Conservation (phyloP, 2,888 invertebrate species). For the Barypeithes pellucidus region DNA sequence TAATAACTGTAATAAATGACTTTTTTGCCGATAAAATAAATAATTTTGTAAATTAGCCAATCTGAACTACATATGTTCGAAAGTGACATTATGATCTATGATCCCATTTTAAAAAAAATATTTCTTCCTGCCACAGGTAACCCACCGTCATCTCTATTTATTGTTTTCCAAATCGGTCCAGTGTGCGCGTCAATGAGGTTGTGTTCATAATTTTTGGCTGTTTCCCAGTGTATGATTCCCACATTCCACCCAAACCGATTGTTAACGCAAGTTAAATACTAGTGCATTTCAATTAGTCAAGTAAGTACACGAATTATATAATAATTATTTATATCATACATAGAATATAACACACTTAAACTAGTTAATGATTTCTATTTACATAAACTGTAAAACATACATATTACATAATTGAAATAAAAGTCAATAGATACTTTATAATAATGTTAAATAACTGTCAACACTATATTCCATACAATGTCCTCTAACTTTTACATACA, state of each 20-base stretch:
- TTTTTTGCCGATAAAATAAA: neutral
- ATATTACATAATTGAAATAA: too few relatives aligned
- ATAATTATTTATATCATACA: neutral
- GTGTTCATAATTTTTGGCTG: conserved; percentile 47
- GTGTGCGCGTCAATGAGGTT: conserved; percentile 20
- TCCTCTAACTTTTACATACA: too few relatives aligned
- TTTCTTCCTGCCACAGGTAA: neutral
- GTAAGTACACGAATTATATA: conserved; percentile 41
- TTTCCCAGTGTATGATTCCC: conserved; percentile 29
- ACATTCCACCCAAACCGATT: conserved; percentile 39
- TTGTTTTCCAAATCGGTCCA: conserved; percentile 39
- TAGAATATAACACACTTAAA: too few relatives aligned
- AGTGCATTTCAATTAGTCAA: conserved; percentile 42
- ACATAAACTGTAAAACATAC: too few relatives aligned
- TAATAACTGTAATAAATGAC: too few relatives aligned
- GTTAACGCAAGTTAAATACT: conserved; percentile 37
- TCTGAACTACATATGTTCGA: too few relatives aligned
- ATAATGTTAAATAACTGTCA: too few relatives aligned
- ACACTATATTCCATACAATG: too few relatives aligned
- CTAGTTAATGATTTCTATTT: too few relatives aligned
- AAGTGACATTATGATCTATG: too few relatives aligned
- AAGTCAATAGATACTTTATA: too few relatives aligned
- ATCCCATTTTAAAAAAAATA: neutral
- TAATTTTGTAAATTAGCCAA: neutral
- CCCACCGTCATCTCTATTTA: neutral